phyloP scores from a whole-genome alignment of 2,888 invertebrate species.

The Chamaedrilus cognettii region DNA sequence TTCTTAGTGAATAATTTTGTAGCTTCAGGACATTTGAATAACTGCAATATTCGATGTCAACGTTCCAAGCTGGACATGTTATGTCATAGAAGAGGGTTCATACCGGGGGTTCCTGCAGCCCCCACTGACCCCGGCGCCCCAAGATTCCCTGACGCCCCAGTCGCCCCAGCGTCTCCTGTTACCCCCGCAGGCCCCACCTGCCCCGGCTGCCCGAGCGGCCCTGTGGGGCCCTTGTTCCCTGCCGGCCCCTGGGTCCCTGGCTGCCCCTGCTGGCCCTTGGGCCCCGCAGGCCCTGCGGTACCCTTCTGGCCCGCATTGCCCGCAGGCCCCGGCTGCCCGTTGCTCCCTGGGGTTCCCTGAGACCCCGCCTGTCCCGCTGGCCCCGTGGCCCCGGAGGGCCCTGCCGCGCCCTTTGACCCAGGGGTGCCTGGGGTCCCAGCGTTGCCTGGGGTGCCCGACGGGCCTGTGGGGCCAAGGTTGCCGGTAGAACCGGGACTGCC shows the following conservation, averaged over 20 bases:
- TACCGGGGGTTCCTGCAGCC: not conserved
- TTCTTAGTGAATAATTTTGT: too few relatives aligned
- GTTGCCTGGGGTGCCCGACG: not conserved
- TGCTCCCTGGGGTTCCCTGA: constrained; percentile 19
- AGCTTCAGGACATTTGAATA: too few relatives aligned
- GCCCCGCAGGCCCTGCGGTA: not conserved
- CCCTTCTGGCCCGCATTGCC: not conserved
- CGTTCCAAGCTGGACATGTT: too few relatives aligned
- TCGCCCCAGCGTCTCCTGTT: too few relatives aligned
- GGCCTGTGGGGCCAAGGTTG: constrained; percentile 21
- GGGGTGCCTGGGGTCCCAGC: constrained; percentile 1
- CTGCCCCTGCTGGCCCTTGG: not conserved
- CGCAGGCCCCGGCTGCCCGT: constrained; percentile 13
- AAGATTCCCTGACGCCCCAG: too few relatives aligned
- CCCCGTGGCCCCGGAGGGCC: constrained; percentile 24
- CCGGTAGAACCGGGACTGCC: constrained; percentile 20
- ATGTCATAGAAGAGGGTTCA: too few relatives aligned
- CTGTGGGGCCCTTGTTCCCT: not conserved
- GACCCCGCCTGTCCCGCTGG: constrained; percentile 62
- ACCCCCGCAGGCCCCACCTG: not conserved
- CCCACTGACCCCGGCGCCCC: not conserved
- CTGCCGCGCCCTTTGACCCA: constrained; percentile 20
- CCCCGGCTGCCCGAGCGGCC: not conserved
- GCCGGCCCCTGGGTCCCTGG: constrained; percentile 1
- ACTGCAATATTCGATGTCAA: too few relatives aligned